Conservation (phyloP, 2,888 invertebrate genomes). For the Lagria hirta region DNA sequence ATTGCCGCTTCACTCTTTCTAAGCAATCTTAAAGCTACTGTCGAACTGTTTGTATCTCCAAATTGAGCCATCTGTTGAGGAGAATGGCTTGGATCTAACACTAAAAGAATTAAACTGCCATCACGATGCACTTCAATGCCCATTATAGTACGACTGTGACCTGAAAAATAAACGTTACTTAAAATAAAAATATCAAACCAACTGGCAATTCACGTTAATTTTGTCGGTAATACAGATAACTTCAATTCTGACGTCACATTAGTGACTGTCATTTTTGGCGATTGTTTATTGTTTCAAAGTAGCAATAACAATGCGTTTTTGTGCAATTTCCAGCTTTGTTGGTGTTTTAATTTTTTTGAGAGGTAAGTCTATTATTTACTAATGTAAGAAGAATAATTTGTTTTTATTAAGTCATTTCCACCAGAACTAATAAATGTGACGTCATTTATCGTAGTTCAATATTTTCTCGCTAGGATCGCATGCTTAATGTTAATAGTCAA, state of each 20-base stretch:
- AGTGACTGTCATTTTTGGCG: too few species aligned
- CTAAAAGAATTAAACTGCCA: slow-evolving; percentile 66
- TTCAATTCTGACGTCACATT: too few species aligned
- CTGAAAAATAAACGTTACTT: too few species aligned
- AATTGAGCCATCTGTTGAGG: slow-evolving; percentile 75
- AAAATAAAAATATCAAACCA: not conserved
- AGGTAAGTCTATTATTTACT: too few species aligned
- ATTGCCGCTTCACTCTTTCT: slow-evolving; percentile 75
- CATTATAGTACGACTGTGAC: slow-evolving; percentile 87
- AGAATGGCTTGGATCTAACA: slow-evolving; percentile 84
- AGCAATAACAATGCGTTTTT: not conserved
- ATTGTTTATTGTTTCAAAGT: not conserved
- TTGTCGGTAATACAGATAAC: too few species aligned
- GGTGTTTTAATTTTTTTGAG: too few species aligned
- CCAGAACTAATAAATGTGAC: not conserved
- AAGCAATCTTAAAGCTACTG: slow-evolving; percentile 65
- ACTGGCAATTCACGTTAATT: too few species aligned
- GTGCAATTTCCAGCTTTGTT: not conserved
- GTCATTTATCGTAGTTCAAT: not conserved
- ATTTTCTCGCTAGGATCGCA: too few species aligned
- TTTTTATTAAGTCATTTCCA: not conserved
- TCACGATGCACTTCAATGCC: slow-evolving; percentile 78
- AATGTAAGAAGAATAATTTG: too few species aligned
- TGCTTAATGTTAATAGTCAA: too few species aligned
- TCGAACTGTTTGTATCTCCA: slow-evolving; percentile 60